phyloP scores from a whole-genome alignment of 2,888 invertebrate genomes.

The Coremacera marginata region DNA sequence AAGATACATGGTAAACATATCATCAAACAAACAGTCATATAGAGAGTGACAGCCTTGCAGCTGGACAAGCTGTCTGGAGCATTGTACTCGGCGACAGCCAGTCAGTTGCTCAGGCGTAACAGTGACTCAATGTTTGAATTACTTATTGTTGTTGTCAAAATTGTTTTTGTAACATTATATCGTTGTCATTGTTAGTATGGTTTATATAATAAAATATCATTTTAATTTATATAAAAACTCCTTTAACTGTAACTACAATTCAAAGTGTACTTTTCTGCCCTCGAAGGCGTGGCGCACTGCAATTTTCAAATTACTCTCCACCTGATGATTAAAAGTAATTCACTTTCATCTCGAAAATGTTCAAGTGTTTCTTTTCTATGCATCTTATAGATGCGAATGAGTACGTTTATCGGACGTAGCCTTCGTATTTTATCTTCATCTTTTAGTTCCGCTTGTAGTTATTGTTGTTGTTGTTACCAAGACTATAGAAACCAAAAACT shows the following conservation, averaged over 20 bases:
- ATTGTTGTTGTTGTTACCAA: too few relatives aligned
- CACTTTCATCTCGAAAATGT: slow-evolving; percentile 1
- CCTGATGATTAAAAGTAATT: neutral
- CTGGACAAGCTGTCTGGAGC: neutral
- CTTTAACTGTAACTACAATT: too few relatives aligned
- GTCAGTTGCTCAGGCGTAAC: neutral
- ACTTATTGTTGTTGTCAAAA: too few relatives aligned
- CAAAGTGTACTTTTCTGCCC: neutral
- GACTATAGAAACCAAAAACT: neutral
- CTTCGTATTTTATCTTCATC: neutral
- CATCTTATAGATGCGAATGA: neutral
- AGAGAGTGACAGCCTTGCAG: neutral
- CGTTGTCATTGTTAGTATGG: too few relatives aligned
- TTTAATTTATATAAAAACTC: too few relatives aligned
- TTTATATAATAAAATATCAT: too few relatives aligned
- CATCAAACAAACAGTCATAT: neutral
- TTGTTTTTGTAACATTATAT: too few relatives aligned
- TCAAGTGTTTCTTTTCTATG: neutral
- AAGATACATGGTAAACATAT: neutral
- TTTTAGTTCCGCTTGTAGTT: neutral
- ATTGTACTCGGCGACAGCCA: neutral
- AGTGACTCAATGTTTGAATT: too few relatives aligned
- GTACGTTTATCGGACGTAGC: neutral
- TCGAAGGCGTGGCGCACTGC: neutral
- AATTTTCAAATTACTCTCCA: neutral